Evolutionary conservation across 2,888 invertebrate genomes (phyloP).

Genomic region (Corbicula japonica): DNA sequence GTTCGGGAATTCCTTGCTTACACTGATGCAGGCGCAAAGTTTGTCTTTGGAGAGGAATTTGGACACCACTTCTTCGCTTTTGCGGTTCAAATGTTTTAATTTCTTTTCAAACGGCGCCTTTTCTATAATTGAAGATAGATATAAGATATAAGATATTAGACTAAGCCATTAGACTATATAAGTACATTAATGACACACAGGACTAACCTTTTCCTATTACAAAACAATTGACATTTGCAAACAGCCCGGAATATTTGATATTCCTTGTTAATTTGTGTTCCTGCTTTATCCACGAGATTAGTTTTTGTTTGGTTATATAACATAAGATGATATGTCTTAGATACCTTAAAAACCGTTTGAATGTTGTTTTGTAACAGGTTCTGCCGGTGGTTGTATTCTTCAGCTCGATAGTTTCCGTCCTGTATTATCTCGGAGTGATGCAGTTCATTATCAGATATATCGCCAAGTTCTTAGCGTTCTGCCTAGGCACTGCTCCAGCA

Average conservation of each 20-base stretch:
- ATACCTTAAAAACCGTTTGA: not conserved
- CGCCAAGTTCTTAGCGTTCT: slow-evolving; percentile 90
- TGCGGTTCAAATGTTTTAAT: slow-evolving; percentile 88
- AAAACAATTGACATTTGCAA: not conserved
- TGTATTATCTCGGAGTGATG: slow-evolving; percentile 93
- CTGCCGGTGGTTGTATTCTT: slow-evolving; percentile 97
- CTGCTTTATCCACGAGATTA: not conserved
- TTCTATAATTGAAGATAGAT: not conserved
- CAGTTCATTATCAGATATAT: slow-evolving; percentile 74
- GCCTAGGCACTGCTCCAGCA: slow-evolving; percentile 95
- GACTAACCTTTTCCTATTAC: not conserved
- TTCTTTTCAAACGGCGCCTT: not conserved
- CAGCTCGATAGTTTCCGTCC: slow-evolving; percentile 94
- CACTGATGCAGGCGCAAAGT: slow-evolving; percentile 92
- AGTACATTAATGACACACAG: not conserved
- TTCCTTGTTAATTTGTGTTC: not conserved
- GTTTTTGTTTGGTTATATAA: not conserved
- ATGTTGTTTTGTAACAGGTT: slow-evolving; percentile 62
- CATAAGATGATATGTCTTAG: not conserved
- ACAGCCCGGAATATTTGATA: not conserved
- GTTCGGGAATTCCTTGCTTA: slow-evolving; percentile 93
- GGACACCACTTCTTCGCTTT: slow-evolving; percentile 93
- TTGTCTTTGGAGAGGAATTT: slow-evolving; percentile 91
- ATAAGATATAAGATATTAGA: slow-evolving; percentile 88
- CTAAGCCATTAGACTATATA: not conserved